These are phyloP conservation scores for Pollenia angustigena DNA, from an alignment of 2,888 invertebrate species.

Conservation along the genomic window DNA sequence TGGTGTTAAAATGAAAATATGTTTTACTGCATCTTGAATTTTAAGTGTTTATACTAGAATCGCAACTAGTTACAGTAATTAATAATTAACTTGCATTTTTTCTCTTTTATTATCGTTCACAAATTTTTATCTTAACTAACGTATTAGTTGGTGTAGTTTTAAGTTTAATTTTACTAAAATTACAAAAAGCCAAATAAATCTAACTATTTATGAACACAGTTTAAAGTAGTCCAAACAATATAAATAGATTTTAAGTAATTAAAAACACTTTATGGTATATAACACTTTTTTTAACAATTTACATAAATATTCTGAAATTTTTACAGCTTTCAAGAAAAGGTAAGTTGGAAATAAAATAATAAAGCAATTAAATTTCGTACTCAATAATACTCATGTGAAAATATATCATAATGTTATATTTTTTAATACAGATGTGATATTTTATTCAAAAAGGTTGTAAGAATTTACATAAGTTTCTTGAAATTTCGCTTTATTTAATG, in stretches of 20 bases:
- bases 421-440: not conserved
- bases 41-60: conserved; percentile 24
- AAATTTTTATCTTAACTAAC: conserved; percentile 58
- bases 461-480: not conserved
- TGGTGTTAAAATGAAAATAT: conserved; percentile 42
- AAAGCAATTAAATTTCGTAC: conserved; percentile 43
- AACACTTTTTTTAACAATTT: conserved; percentile 44
- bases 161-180: conserved; percentile 60
- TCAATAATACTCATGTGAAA: conserved; percentile 50
- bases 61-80: conserved; percentile 57
- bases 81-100: conserved; percentile 62
- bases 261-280: conserved; percentile 44
- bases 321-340: conserved; percentile 28
- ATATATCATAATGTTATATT: not conserved
- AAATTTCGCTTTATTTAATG: not conserved
- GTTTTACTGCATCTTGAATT: conserved; percentile 68
- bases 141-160: conserved; percentile 65
- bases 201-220: conserved; percentile 50
- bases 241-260: conserved; percentile 41
- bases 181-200: conserved; percentile 64
- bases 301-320: not conserved
- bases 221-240: conserved; percentile 47
- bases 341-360: conserved; percentile 41
- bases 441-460: not conserved
- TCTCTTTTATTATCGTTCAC: conserved; percentile 53